These are phyloP conservation scores for Drosophila littoralis DNA, from an alignment of 1,140 invertebrate genomes.

Conservation along the genomic window DNA sequence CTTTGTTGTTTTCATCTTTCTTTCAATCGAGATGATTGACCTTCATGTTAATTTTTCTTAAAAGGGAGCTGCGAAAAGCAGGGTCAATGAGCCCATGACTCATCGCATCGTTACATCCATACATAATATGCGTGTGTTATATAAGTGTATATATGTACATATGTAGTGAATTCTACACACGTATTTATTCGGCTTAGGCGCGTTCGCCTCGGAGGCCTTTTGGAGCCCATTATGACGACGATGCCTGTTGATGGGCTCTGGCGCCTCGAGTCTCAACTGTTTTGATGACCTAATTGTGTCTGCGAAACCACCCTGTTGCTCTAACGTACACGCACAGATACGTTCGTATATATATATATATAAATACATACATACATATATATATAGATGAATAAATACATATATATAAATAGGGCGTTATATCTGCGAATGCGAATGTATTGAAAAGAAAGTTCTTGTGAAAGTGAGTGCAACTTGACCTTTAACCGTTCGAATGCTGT, in stretches of 20 bases:
- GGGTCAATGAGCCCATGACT: conserved; percentile 21
- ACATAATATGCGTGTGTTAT: background rate
- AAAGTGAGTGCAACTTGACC: conserved; percentile 5
- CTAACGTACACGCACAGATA: background rate
- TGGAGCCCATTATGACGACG: conserved; percentile 21
- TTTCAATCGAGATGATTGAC: background rate
- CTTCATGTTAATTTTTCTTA: conserved; percentile 1
- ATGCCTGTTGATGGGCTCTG: conserved; percentile 40
- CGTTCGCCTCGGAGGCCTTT: conserved; percentile 18
- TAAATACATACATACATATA: background rate
- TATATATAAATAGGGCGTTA: background rate
- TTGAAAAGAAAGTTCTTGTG: background rate
- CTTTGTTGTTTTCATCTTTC: too few relatives aligned
- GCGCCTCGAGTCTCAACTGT: conserved; percentile 43
- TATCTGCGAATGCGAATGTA: background rate
- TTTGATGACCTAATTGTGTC: conserved; percentile 49
- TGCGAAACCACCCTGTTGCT: conserved; percentile 39
- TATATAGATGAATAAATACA: background rate
- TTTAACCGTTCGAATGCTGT: conserved; percentile 2
- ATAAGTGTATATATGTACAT: background rate
- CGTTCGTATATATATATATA: background rate
- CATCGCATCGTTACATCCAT: conserved; percentile 7
- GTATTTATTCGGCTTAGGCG: conserved; percentile 7
- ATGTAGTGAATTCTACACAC: background rate
- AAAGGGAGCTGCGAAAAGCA: conserved; percentile 8